These are phyloP conservation scores for Hippocampus barbouri DNA, from an alignment of 2,113 vertebrate genomes.

Conservation along the genomic window DNA sequence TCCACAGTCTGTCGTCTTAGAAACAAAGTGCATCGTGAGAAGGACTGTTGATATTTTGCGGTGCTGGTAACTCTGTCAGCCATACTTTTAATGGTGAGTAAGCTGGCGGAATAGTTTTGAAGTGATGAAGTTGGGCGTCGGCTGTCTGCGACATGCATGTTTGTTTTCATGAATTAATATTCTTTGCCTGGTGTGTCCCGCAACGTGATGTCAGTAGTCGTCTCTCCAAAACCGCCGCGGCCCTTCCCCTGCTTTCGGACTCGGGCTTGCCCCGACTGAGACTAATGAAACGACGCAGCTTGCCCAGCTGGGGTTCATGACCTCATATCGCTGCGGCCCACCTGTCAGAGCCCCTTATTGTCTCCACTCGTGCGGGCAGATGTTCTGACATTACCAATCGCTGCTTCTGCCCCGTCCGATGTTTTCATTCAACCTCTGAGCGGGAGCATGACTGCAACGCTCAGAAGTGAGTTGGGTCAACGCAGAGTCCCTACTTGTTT, in stretches of 20 bases:
- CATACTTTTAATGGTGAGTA: slow-evolving; percentile 31
- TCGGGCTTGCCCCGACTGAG: slow-evolving; percentile 38
- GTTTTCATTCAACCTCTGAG: slow-evolving; percentile 47
- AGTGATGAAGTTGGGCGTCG: slow-evolving; percentile 60
- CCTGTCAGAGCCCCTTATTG: slow-evolving; percentile 63
- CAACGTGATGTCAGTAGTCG: slow-evolving; percentile 55
- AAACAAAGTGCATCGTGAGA: slow-evolving; percentile 3
- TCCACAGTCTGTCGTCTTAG: slow-evolving; percentile 28
- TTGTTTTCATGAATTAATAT: slow-evolving; percentile 62
- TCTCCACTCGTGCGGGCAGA: slow-evolving; percentile 55
- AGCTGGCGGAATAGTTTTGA: slow-evolving; percentile 52
- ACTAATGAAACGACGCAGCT: slow-evolving; percentile 57
- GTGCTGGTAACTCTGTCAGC: slow-evolving; percentile 29
- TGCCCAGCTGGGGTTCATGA: slow-evolving; percentile 63
- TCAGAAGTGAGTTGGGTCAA: slow-evolving; percentile 45
- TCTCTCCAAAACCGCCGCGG: slow-evolving; percentile 21
- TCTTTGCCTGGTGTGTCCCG: slow-evolving; percentile 42
- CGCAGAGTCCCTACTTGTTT: slow-evolving; percentile 46
- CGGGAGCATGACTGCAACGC: slow-evolving; percentile 29
- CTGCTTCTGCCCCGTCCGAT: slow-evolving; percentile 31
- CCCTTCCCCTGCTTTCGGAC: slow-evolving; percentile 36
- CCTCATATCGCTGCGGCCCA: slow-evolving; percentile 59
- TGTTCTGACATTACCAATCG: slow-evolving; percentile 63
- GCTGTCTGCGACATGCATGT: slow-evolving; percentile 57
- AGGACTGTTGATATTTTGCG: slow-evolving; percentile 37